Evolutionary conservation across 1,140 invertebrate genomes (phyloP).

Genomic region (Drosophila equinoxialis): DNA sequence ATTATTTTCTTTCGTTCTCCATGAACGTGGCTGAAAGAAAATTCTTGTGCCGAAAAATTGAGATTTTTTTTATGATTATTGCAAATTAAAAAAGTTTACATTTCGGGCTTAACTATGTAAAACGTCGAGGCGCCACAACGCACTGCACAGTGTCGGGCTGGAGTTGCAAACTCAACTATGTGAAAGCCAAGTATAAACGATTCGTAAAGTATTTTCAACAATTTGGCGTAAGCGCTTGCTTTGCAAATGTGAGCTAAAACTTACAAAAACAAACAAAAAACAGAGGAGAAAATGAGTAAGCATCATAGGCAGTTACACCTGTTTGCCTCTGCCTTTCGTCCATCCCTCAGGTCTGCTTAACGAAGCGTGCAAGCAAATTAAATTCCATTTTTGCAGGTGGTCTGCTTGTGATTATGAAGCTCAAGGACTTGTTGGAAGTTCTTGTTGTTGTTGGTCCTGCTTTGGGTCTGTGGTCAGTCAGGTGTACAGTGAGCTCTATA

Average conservation of each 20-base stretch:
- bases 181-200: constrained; percentile 69
- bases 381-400: constrained; percentile 68
- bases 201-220: constrained; percentile 72
- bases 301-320: constrained; percentile 36
- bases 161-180: constrained; percentile 54
- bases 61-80: constrained; percentile 78
- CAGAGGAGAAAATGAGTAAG: not conserved
- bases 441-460: not conserved
- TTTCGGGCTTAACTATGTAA: constrained; percentile 70
- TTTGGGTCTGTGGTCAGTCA: constrained; percentile 39
- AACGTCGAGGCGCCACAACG: constrained; percentile 20
- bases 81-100: constrained; percentile 80
- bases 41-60: constrained; percentile 48
- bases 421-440: constrained; percentile 40
- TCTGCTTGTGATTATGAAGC: constrained; percentile 56
- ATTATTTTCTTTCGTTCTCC: constrained; percentile 61
- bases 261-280: not conserved
- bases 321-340: constrained; percentile 33
- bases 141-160: not conserved
- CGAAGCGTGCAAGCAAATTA: constrained; percentile 64
- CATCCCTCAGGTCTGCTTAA: constrained; percentile 11
- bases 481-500: constrained; percentile 28
- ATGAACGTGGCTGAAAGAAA: constrained; percentile 47
- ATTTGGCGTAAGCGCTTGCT: constrained; percentile 58
- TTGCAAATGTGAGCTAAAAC: constrained; percentile 17